These are phyloP conservation scores for Triplophysa yarkandensis DNA, from an alignment of 2,797 vertebrate genomes.

Conservation along the genomic window DNA sequence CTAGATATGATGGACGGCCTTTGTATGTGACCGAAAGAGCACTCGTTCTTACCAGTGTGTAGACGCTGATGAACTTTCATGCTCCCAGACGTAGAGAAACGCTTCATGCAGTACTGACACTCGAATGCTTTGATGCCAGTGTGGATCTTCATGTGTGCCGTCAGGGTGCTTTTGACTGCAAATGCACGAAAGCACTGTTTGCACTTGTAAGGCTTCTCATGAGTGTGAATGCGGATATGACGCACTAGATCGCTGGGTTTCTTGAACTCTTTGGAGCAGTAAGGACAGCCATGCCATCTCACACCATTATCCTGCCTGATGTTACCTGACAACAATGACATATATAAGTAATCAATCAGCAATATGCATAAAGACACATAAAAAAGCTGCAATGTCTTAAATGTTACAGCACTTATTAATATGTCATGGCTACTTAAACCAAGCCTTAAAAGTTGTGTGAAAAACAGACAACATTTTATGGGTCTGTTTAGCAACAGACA, in stretches of 20 bases:
- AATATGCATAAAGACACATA: not conserved
- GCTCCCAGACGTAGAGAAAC: conserved; percentile 98
- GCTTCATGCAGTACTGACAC: conserved; percentile 94
- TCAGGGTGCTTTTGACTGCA: conserved; percentile 97
- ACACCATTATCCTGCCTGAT: conserved; percentile 94
- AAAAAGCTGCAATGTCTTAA: too few species aligned
- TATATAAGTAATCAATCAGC: not conserved
- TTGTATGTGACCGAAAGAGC: not conserved
- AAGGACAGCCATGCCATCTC: conserved; percentile 96
- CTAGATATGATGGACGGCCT: too few species aligned
- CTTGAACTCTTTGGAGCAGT: conserved; percentile 97
- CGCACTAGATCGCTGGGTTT: conserved; percentile 97
- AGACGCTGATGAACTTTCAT: conserved; percentile 98
- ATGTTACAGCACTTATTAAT: too few species aligned
- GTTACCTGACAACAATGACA: conserved; percentile 76
- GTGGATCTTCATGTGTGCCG: conserved; percentile 97
- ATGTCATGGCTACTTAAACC: too few species aligned
- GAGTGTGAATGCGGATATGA: conserved; percentile 98
- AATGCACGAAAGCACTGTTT: conserved; percentile 98
- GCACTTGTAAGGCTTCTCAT: conserved; percentile 98
- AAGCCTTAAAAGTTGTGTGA: too few species aligned
- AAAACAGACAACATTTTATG: too few species aligned
- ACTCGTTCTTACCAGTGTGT: conserved; percentile 86
- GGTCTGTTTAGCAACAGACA: too few species aligned
- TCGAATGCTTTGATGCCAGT: conserved; percentile 96